Conservation (phyloP, 2,797 vertebrate genomes). For the Pelodytes ibericus region DNA sequence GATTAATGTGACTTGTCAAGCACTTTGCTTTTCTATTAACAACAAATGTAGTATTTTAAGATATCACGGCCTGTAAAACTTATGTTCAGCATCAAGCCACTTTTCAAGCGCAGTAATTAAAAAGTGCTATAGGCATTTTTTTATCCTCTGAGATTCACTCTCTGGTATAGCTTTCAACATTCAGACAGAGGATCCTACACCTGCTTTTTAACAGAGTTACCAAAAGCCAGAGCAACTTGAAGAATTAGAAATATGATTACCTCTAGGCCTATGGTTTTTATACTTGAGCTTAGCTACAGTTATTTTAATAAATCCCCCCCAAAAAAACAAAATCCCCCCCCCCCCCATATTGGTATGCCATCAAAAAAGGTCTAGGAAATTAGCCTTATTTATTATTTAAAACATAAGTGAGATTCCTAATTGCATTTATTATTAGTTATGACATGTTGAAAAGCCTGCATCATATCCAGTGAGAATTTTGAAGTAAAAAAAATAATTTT, state of each 20-base stretch:
- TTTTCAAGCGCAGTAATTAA: constrained; percentile 76
- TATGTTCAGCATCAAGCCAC: constrained; percentile 66
- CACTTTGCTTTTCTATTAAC: constrained; percentile 27
- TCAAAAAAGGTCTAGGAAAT: constrained; percentile 78
- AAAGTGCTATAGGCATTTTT: constrained; percentile 76
- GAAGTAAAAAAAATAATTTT: constrained; percentile 86
- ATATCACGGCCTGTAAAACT: constrained; percentile 64
- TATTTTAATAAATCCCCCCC: constrained; percentile 75
- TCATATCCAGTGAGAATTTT: constrained; percentile 84
- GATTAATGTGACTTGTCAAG: constrained; percentile 34
- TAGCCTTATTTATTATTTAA: constrained; percentile 86
- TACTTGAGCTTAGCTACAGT: constrained; percentile 62
- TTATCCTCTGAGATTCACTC: constrained; percentile 75
- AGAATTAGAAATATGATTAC: constrained; percentile 66
- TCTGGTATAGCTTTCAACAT: constrained; percentile 71
- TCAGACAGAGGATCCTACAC: constrained; percentile 73
- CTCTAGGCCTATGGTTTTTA: constrained; percentile 69
- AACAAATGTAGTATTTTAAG: constrained; percentile 58
- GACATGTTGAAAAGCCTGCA: constrained; percentile 79
- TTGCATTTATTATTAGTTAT: constrained; percentile 84
- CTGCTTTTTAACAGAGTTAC: constrained; percentile 70
- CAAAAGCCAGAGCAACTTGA: constrained; percentile 70
- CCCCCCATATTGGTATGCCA: constrained; percentile 77
- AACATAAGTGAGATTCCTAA: constrained; percentile 83
- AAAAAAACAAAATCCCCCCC: too few species aligned